Evolutionary conservation across 2,888 invertebrate genomes (phyloP).

Genomic region (Dynastes hyllus): DNA sequence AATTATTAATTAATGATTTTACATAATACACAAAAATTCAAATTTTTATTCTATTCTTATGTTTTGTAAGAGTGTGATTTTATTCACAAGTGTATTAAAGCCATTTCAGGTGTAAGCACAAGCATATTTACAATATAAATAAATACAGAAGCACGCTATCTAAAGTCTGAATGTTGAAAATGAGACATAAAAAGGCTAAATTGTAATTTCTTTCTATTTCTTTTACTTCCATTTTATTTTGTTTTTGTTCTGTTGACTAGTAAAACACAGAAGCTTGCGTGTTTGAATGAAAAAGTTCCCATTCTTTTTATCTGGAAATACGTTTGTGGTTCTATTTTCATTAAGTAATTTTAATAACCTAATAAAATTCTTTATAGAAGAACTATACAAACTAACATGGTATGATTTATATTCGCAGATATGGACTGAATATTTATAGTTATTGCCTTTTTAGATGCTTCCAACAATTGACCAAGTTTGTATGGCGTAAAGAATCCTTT

Average conservation of each 20-base stretch:
- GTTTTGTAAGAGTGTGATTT: too few species aligned
- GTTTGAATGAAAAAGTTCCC: not conserved
- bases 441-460: too few species aligned
- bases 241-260: not conserved
- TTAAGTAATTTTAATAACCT: not conserved
- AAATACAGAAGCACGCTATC: not conserved
- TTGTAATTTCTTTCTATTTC: not conserved
- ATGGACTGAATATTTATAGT: too few species aligned
- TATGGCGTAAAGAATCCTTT: too few species aligned
- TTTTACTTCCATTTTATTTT: not conserved
- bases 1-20: too few species aligned
- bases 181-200: not conserved
- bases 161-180: not conserved
- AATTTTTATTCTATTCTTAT: too few species aligned
- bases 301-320: conserved; percentile 3
- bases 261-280: conserved; percentile 2
- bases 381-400: too few species aligned
- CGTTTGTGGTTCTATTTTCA: not conserved
- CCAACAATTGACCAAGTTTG: too few species aligned
- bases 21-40: too few species aligned
- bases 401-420: too few species aligned
- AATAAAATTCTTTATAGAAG: not conserved
- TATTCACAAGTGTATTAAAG: too few species aligned
- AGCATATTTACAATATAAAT: not conserved
- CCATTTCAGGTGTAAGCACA: not conserved